Evolutionary conservation across 2,888 invertebrate species (phyloP).

Genomic region (Matsumyia berberina): DNA sequence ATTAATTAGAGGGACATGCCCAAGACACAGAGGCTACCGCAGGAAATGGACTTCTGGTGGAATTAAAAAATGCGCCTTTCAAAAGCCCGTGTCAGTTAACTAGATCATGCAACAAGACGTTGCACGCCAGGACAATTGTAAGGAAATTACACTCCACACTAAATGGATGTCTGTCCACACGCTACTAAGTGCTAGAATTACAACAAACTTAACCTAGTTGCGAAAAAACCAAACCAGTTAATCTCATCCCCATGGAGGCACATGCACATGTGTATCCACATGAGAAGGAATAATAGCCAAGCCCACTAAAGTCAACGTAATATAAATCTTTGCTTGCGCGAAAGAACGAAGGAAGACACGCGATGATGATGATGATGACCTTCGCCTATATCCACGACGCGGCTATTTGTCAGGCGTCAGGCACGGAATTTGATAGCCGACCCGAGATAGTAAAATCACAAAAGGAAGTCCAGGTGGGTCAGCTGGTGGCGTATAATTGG

Average conservation of each 20-base stretch:
- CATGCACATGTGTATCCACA: slow-evolving; percentile 27
- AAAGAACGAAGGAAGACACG: slow-evolving; percentile 45
- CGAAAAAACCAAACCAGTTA: background rate
- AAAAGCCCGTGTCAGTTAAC: slow-evolving; percentile 15
- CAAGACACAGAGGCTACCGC: background rate
- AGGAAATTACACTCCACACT: slow-evolving; percentile 8
- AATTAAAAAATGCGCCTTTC: slow-evolving; percentile 6
- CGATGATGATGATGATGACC: slow-evolving; percentile 58
- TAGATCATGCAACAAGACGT: background rate
- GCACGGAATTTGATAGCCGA: slow-evolving; percentile 60
- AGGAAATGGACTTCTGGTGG: slow-evolving; percentile 23
- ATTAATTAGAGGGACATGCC: slow-evolving; percentile 22
- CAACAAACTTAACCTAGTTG: slow-evolving; percentile 25
- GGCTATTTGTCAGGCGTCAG: slow-evolving; percentile 66
- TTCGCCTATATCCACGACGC: slow-evolving; percentile 65
- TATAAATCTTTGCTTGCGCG: slow-evolving; percentile 54
- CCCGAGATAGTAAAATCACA: slow-evolving; percentile 67
- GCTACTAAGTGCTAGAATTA: slow-evolving; percentile 2
- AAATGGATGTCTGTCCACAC: slow-evolving; percentile 10
- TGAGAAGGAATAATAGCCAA: slow-evolving; percentile 26
- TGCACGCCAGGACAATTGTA: slow-evolving; percentile 33
- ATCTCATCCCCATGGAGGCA: background rate
- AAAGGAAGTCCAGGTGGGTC: slow-evolving; percentile 54
- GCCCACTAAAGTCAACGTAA: slow-evolving; percentile 61
- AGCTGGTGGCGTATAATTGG: slow-evolving; percentile 41